Evolutionary conservation across 2,113 vertebrate species (phyloP), one percentile per base, ranked within the genome.

Genomic region (Microcebus ravelobensis): DNA sequence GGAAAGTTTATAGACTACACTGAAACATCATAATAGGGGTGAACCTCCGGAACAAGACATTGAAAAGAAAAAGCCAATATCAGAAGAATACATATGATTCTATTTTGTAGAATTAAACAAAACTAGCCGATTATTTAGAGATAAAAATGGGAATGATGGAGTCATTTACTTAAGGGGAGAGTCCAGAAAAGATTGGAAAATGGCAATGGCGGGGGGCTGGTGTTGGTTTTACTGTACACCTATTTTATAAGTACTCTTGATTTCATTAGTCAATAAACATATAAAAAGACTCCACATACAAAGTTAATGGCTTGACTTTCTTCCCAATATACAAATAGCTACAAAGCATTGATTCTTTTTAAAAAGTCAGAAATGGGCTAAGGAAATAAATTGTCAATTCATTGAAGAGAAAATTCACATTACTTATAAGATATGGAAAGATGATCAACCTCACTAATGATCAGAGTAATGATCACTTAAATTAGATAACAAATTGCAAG

Each of bases 351-450:
- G 9, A 42, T 42, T 59, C 18, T 27, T 84, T 81, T 71, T 88
- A 31, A 63, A 65, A 93, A n/a, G 39, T 23, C 3, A 71, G 84
- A 95, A 87, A 48, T 70, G 55, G 36, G 31, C 31, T 42, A 57
- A 85, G 45, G 27, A 90, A 67, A 23, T 73, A 84, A 70, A 61
- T 9, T 12, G 7, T 57, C 8, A 14, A 14, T 88, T 81, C 34
- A 39, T 52, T 84, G 36, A 93, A 80, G 36, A 83, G 45, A 73
- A 94, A 83, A 87, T 84, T 39, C 34, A 5, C 17, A 31, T 90
- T 52, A 25, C 21, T 65, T 95, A 74, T 57, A 73, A 79, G 31
- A 34, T 70, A 70, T 63, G 55, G 50, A 95, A 84, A 81, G 36
- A 61, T 82, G 34, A 86, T 6, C 23, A 55, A 18, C 34, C 14